Evolutionary conservation across 2,888 invertebrate genomes (phyloP).

Genomic region (Aproaerema taeniolella): DNA sequence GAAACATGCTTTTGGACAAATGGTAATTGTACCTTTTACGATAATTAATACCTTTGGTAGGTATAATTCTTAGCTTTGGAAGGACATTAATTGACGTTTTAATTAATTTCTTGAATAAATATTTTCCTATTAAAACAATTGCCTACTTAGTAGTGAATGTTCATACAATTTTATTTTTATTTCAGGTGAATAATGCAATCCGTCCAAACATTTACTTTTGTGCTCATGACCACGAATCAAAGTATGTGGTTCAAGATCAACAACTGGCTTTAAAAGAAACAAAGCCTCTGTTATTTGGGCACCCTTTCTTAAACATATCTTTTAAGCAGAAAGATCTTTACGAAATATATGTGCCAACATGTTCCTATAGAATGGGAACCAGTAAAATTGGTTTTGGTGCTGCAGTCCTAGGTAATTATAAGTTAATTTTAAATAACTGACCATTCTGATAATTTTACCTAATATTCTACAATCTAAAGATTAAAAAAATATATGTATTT

Average conservation of each 20-base stretch:
- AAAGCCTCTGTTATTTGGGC: conserved; percentile 29
- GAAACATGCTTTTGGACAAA: conserved; percentile 48
- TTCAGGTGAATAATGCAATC: conserved; percentile 81
- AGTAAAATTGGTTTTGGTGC: conserved; percentile 90
- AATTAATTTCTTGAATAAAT: background rate
- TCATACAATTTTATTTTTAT: too few species aligned
- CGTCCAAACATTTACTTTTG: conserved; percentile 69
- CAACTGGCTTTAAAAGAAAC: conserved; percentile 32
- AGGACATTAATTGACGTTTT: too few species aligned
- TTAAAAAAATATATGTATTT: too few species aligned
- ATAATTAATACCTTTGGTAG: background rate
- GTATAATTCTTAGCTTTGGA: too few species aligned
- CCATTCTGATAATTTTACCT: too few species aligned
- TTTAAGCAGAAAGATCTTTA: conserved; percentile 35
- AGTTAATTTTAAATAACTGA: conserved; percentile 29
- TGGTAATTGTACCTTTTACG: conserved; percentile 52
- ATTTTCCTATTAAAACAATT: background rate
- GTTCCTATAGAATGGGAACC: conserved; percentile 98
- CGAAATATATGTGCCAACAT: conserved; percentile 95
- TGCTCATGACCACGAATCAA: conserved; percentile 84
- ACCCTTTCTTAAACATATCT: conserved; percentile 35
- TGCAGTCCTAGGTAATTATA: conserved; percentile 88
- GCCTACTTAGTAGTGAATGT: too few species aligned
- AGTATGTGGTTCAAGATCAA: conserved; percentile 65
- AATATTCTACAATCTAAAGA: too few species aligned